Conservation (phyloP, 1,140 invertebrate species). For the Helicoverpa armigera region DNA sequence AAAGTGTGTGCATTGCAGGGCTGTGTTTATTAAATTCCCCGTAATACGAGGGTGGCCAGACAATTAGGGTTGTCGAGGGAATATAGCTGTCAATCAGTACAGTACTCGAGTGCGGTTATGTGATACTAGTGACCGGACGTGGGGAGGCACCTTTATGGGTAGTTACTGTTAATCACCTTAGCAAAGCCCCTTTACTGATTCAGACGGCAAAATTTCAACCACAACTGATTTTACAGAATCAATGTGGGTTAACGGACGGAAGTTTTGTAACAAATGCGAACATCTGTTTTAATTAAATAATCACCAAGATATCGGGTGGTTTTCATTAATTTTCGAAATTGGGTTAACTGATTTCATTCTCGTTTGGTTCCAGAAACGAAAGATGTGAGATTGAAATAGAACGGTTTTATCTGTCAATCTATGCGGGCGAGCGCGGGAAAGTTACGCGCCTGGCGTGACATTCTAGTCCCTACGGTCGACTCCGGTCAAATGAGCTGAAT, state of each 20-base stretch:
- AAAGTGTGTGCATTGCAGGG: slow-evolving; percentile 68
- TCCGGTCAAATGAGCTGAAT: slow-evolving; percentile 28
- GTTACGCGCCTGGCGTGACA: slow-evolving; percentile 34
- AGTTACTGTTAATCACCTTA: slow-evolving; percentile 50
- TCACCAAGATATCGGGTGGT: slow-evolving; percentile 11
- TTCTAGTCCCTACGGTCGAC: slow-evolving; percentile 29
- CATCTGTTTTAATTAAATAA: slow-evolving; percentile 37
- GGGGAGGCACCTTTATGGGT: slow-evolving; percentile 56
- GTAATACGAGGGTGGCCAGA: slow-evolving; percentile 73
- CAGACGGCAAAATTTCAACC: slow-evolving; percentile 24
- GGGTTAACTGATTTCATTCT: slow-evolving; percentile 41
- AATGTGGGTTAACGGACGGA: slow-evolving; percentile 35
- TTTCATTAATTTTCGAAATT: slow-evolving; percentile 42
- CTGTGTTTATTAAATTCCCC: slow-evolving; percentile 80
- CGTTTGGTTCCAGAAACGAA: slow-evolving; percentile 22
- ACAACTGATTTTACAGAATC: slow-evolving; percentile 6
- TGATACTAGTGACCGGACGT: slow-evolving; percentile 68
- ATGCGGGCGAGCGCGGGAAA: slow-evolving; percentile 37
- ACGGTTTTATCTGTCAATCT: slow-evolving; percentile 47
- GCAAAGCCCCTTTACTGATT: slow-evolving; percentile 31
- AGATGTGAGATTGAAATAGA: slow-evolving; percentile 35
- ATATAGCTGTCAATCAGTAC: slow-evolving; percentile 77
- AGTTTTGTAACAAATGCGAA: slow-evolving; percentile 44
- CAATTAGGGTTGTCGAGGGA: slow-evolving; percentile 78
- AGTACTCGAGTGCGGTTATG: slow-evolving; percentile 63